Evolutionary conservation across 92 coral and sea anemone genomes (phyloP), one percentile per base, ranked within the genome.

Genomic region (Heliopora coerulea): DNA sequence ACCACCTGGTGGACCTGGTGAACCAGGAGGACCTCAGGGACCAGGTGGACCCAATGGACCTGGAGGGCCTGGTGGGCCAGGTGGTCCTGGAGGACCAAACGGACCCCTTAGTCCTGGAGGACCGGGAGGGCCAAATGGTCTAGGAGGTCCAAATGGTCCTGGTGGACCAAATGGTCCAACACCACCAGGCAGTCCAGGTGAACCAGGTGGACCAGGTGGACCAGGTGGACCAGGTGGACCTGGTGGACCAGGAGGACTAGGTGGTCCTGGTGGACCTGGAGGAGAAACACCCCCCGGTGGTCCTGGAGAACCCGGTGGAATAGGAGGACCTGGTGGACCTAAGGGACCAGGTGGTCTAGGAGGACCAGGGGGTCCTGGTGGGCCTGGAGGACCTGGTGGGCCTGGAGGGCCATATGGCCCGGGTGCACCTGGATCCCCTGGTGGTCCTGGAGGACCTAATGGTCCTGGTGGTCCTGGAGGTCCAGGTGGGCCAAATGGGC

Each of bases 321-420:
- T 87, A 0, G 90, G 90, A 20, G 82, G 83, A 3, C 96, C 96
- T 17, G 91, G 96, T 9, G 92, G 90, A 10, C 97, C 97, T 3
- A 80, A 80, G 8, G 88, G 88, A 63, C 86, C 86, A 29, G 83
- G 86, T 5, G 89, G 78, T 0, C 87, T 83, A 24, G 60, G 56
- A 0, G 84, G 84, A 3, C 85, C 80, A 6, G 58, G 58, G 3
- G 91, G 91, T 4, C 97, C 96, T 3, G 96, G 91, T 0, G 90
- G 88, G 19, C 96, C 89, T 19, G 75, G 69, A 25, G 82, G 78
- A 0, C 96, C 96, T 6, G 85, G 91, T 46, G 88, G 86, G 0
- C 96, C 97, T 8, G 85, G 87, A 4, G 83, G 86, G 0, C 96
- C 96, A 4, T 89, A 49, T 25, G 78, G 78, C 20, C 84, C 84